Evolutionary conservation across 2,113 vertebrate species (phyloP).

Genomic region (Stegastes partitus): DNA sequence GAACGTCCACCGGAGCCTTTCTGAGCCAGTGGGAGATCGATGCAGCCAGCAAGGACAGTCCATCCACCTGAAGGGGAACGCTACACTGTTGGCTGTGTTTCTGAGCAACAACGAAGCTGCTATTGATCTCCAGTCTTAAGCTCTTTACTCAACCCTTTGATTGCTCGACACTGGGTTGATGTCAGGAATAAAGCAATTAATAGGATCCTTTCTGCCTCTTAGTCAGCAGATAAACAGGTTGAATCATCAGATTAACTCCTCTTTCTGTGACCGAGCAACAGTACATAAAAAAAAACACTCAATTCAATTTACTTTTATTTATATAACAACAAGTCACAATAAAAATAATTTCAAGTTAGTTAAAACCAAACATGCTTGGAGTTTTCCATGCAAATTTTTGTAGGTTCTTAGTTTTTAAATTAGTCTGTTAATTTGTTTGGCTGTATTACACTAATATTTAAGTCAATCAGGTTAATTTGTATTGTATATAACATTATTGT

Average conservation of each 20-base stretch:
- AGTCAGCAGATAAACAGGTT: background rate
- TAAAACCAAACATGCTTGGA: too few relatives aligned
- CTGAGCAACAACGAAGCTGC: background rate
- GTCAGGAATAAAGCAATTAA: constrained; percentile 16
- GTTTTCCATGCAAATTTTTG: too few relatives aligned
- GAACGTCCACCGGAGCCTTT: constrained; percentile 83
- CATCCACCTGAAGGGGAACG: constrained; percentile 86
- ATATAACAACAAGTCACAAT: too few relatives aligned
- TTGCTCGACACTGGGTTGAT: background rate
- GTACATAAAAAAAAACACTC: constrained; percentile 3
- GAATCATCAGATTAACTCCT: background rate
- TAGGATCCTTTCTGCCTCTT: background rate
- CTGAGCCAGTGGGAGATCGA: constrained; percentile 91
- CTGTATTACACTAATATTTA: too few relatives aligned
- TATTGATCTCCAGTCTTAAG: background rate
- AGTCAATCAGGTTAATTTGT: too few relatives aligned
- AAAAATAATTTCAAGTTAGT: too few relatives aligned
- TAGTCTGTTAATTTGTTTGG: too few relatives aligned
- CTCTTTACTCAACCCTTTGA: constrained; percentile 25
- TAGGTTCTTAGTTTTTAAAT: too few relatives aligned
- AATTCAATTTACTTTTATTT: background rate
- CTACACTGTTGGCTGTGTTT: background rate
- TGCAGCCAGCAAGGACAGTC: constrained; percentile 92
- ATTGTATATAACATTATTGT: too few relatives aligned
- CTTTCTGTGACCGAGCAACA: background rate